Evolutionary conservation across 2,888 invertebrate genomes (phyloP).

Genomic region (Diogma glabrata): DNA sequence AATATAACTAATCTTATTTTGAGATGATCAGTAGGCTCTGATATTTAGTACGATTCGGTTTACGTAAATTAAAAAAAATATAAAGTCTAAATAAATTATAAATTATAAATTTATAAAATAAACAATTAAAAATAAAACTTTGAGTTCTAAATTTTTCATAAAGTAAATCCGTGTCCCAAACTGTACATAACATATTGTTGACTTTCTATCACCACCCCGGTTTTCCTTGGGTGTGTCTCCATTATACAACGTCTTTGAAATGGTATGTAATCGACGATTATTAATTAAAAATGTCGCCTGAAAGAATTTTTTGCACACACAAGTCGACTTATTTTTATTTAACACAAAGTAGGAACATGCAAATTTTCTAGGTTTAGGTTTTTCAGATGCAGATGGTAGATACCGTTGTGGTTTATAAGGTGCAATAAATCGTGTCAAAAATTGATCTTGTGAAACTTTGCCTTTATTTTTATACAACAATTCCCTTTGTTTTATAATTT

Average conservation of each 20-base stretch:
- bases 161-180: too few relatives aligned
- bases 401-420: background rate
- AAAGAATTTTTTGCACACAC: background rate
- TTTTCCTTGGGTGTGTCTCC: background rate
- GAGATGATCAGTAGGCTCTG: too few relatives aligned
- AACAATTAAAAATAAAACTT: too few relatives aligned
- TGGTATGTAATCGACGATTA: background rate
- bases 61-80: too few relatives aligned
- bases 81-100: too few relatives aligned
- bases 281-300: background rate
- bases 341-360: background rate
- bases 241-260: background rate
- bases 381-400: background rate
- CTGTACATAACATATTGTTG: too few relatives aligned
- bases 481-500: background rate
- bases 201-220: conserved; percentile 1
- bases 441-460: background rate
- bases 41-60: too few relatives aligned
- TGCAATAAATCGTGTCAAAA: background rate
- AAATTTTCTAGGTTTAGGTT: background rate
- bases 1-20: too few relatives aligned
- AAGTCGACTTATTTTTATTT: background rate
- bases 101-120: too few relatives aligned
- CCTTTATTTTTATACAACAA: background rate
- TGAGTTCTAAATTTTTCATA: too few relatives aligned